Evolutionary conservation across 37 sponge, comb jelly and placozoan species (phyloP).

Genomic region (Oscarella lobularis): DNA sequence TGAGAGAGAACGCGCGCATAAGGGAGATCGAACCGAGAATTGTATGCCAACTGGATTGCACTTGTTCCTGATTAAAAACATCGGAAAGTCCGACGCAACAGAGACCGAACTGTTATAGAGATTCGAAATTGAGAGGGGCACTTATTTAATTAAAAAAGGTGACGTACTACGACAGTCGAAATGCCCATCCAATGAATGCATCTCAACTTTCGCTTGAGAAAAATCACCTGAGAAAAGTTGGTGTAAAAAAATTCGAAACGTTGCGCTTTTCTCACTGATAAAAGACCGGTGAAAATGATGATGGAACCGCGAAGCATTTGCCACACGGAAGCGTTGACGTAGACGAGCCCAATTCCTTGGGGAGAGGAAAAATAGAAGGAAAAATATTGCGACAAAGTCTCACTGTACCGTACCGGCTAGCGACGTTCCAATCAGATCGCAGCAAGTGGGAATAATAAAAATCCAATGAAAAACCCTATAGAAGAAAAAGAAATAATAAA

Average conservation of each 20-base stretch:
- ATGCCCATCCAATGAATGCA: constrained; percentile 23
- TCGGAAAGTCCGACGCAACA: background rate
- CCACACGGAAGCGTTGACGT: constrained; percentile 26
- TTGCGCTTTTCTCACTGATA: constrained; percentile 8
- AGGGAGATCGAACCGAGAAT: too few species aligned
- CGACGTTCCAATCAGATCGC: constrained; percentile 26
- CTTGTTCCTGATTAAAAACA: background rate
- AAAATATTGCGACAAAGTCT: too few species aligned
- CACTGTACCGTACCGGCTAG: constrained; percentile 17
- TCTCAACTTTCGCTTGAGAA: constrained; percentile 17
- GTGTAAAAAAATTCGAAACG: background rate
- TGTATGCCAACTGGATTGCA: background rate
- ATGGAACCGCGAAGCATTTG: constrained; percentile 26
- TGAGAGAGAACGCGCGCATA: too few species aligned
- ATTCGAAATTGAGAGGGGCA: too few species aligned
- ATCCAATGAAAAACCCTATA: constrained; percentile 15
- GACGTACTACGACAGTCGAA: constrained; percentile 8
- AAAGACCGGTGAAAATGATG: constrained; percentile 19
- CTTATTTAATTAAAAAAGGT: background rate
- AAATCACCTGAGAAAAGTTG: constrained; percentile 14
- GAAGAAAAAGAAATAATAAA: background rate
- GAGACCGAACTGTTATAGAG: background rate
- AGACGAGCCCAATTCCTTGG: constrained; percentile 19
- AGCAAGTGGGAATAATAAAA: constrained; percentile 19
- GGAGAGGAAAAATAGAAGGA: background rate